Evolutionary conservation across 2,797 vertebrate genomes (phyloP).

Genomic region (Chanos chanos): DNA sequence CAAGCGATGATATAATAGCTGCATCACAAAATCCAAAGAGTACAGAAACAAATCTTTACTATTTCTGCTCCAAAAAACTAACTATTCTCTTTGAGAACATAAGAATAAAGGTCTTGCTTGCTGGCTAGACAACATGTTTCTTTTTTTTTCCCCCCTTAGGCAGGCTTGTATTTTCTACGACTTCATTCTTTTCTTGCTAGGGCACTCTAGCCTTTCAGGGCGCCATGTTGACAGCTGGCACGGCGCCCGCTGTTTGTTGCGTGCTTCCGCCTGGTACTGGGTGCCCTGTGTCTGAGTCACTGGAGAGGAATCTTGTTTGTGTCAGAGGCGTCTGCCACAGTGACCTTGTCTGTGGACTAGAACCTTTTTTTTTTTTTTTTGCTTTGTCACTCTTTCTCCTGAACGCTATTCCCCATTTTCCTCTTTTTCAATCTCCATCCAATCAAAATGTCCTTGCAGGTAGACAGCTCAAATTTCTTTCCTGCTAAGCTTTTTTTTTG

Average conservation of each 20-base stretch:
- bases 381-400: background rate
- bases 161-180: too few species aligned
- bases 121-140: too few species aligned
- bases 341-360: background rate
- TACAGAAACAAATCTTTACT: too few species aligned
- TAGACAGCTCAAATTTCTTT: background rate
- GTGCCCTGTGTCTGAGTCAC: background rate
- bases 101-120: too few species aligned
- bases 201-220: background rate
- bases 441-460: conserved; percentile 4
- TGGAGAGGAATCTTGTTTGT: background rate
- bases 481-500: background rate
- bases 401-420: background rate
- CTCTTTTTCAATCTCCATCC: background rate
- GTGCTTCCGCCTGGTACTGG: conserved; percentile 13
- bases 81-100: too few species aligned
- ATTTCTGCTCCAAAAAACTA: too few species aligned
- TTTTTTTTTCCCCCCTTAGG: too few species aligned
- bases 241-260: background rate
- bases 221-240: conserved; percentile 33
- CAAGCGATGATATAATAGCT: too few species aligned
- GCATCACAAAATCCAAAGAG: too few species aligned
- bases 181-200: background rate
- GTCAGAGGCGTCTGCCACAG: conserved; percentile 9
- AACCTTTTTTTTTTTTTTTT: background rate